A percentile compares a stretch with the other conserved stretches of the same genome.
phyloP scores from a whole-genome alignment of 64 coral and sea anemone species.

The Acropora tenuis region DNA sequence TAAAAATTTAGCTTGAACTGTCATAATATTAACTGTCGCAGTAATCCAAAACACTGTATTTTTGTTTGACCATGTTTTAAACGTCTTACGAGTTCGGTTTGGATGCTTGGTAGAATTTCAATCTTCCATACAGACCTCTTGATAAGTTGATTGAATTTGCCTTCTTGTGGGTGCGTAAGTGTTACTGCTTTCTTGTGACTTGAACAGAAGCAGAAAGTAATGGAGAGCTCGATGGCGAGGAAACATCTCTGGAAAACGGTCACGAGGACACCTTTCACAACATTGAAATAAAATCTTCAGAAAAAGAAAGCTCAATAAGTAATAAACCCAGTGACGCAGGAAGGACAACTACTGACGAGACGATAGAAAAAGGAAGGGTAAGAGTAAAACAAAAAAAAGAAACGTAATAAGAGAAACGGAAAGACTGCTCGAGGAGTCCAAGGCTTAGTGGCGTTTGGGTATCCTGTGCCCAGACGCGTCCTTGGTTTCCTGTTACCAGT shows the following conservation, averaged over 20 bases:
- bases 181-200: not conserved
- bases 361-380: slow-evolving; percentile 63
- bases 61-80: no score
- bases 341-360: slow-evolving; percentile 69
- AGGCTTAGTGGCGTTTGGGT: no score
- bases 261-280: not conserved
- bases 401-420: no score
- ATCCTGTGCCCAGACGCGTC: no score
- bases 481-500: no score
- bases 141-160: not conserved
- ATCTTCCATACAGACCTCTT: no score
- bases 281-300: not conserved
- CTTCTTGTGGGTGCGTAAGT: not conserved
- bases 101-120: no score
- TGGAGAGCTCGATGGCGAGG: not conserved
- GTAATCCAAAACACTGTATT: no score
- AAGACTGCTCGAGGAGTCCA: no score
- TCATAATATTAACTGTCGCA: no score
- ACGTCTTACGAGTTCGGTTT: no score
- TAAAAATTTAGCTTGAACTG: no score
- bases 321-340: not conserved
- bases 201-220: not conserved
- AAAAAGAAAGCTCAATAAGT: not conserved
- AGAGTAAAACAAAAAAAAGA: not conserved
- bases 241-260: not conserved